These are phyloP conservation scores for Drosophila atroscutellata DNA, from an alignment of 2,888 invertebrate species.

Conservation along the genomic window DNA sequence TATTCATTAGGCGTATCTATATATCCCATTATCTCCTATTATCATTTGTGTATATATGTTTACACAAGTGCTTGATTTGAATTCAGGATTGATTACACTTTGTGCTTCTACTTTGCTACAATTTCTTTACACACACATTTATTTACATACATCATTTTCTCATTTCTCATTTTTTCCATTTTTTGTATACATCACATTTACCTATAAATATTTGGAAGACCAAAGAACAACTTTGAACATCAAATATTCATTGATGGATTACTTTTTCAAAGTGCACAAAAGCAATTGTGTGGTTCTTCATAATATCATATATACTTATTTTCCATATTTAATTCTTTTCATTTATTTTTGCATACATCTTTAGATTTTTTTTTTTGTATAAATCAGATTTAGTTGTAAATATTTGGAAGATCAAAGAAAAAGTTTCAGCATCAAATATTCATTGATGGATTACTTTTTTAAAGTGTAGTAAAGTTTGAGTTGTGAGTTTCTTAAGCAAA, in stretches of 20 bases:
- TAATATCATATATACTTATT: not conserved
- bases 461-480: not conserved
- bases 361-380: not conserved
- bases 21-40: not conserved
- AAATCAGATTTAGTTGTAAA: not conserved
- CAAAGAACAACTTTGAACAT: not conserved
- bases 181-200: not conserved
- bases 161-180: not conserved
- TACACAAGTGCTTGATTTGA: conserved; percentile 1
- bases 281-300: not conserved
- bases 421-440: not conserved
- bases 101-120: not conserved
- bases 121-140: not conserved
- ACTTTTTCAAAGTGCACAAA: not conserved
- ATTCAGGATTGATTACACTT: conserved; percentile 20
- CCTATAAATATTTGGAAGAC: conserved; percentile 1
- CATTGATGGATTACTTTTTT: conserved; percentile 18
- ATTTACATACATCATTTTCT: not conserved
- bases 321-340: not conserved
- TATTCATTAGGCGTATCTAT: not conserved
- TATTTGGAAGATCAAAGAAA: not conserved
- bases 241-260: conserved; percentile 10
- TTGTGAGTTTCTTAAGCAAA: not conserved
- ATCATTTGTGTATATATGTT: conserved; percentile 2
- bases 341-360: not conserved